A percentile compares a stretch with the other conserved stretches of the same genome.
Conservation (phyloP, 2,888 invertebrate species). For the Mycalesis mineus region DNA sequence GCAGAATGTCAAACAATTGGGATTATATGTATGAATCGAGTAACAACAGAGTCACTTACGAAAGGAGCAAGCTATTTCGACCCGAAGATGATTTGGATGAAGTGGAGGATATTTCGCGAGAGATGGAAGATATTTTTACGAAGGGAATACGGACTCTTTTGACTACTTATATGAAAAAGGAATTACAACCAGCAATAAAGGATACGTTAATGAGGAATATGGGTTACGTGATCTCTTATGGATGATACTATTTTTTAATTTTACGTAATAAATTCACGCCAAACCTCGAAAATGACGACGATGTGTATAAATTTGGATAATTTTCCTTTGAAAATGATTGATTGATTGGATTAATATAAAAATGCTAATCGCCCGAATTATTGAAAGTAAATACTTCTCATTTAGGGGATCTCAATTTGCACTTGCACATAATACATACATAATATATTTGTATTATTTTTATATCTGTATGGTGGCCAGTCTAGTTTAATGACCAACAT, state of each 20-base stretch:
- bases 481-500: no score
- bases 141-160: constrained; percentile 88
- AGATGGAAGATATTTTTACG: constrained; percentile 91
- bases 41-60: constrained; percentile 56
- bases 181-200: constrained; percentile 89
- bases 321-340: no score
- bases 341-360: no score
- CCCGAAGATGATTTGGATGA: constrained; percentile 78
- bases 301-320: no score
- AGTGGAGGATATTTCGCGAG: constrained; percentile 83
- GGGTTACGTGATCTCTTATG: constrained; percentile 92
- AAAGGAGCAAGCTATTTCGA: constrained; percentile 68
- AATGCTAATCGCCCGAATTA: no score
- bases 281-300: no score
- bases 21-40: constrained; percentile 60
- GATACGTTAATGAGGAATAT: constrained; percentile 92
- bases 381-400: no score
- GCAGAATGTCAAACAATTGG: constrained; percentile 54
- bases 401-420: no score
- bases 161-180: constrained; percentile 90
- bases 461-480: no score
- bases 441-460: no score
- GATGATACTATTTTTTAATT: constrained; percentile 55
- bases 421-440: no score
- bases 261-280: not conserved